These are phyloP conservation scores for Enchytraeus crypticus DNA, from an alignment of 2,888 invertebrate genomes.

Conservation along the genomic window DNA sequence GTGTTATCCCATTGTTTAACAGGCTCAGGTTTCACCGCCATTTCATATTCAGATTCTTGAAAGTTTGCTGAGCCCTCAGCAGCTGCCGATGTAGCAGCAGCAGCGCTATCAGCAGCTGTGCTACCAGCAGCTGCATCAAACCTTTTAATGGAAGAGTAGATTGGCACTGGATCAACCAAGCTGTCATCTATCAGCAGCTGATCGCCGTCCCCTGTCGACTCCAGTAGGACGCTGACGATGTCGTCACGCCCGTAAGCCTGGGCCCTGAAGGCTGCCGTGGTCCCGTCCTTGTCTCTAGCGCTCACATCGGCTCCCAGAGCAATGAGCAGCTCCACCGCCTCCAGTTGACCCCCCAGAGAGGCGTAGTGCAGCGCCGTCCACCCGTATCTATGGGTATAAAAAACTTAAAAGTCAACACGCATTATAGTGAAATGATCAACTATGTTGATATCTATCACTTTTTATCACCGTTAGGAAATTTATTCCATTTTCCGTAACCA, in stretches of 20 bases:
- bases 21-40: too few species aligned
- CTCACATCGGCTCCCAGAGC: slow-evolving; percentile 14
- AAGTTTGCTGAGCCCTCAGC: too few species aligned
- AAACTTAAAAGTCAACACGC: too few species aligned
- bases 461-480: too few species aligned
- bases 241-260: slow-evolving; percentile 18
- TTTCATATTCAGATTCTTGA: too few species aligned
- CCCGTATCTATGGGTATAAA: slow-evolving; percentile 21
- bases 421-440: too few species aligned
- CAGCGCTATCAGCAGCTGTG: too few species aligned
- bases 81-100: too few species aligned
- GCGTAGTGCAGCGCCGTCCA: slow-evolving; percentile 29
- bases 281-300: slow-evolving; percentile 28
- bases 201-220: slow-evolving; percentile 9
- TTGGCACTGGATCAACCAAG: neutral
- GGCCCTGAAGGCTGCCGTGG: slow-evolving; percentile 25
- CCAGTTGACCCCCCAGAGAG: slow-evolving; percentile 21
- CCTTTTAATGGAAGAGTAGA: neutral
- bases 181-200: slow-evolving; percentile 10
- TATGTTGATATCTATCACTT: too few species aligned
- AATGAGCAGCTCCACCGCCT: slow-evolving; percentile 15
- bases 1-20: too few species aligned
- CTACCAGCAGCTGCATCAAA: too few species aligned
- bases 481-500: too few species aligned
- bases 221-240: slow-evolving; percentile 18